Conservation (phyloP, 2,888 invertebrate genomes). For the Acanthoscelides obtectus region DNA sequence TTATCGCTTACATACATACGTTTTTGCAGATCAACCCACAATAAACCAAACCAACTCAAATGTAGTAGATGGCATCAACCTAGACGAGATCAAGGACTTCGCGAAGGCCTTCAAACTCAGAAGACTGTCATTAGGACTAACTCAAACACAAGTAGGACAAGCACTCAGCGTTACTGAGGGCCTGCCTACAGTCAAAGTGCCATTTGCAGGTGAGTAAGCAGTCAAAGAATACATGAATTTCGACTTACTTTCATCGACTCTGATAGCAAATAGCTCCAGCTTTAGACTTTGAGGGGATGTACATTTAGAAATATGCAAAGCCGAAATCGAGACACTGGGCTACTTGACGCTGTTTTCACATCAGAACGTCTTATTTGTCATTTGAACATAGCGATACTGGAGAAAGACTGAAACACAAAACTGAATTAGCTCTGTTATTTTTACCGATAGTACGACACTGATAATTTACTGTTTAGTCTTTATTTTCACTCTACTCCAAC, state of each 20-base stretch:
- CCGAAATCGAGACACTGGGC: no score
- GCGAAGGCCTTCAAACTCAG: constrained; percentile 95
- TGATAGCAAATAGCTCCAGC: background rate
- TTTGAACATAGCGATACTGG: no score
- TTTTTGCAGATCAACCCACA: constrained; percentile 74
- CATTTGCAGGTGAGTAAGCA: constrained; percentile 83
- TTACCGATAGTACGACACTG: no score
- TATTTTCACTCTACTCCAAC: no score
- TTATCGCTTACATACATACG: no score
- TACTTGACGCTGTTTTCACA: no score
- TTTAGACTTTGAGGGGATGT: no score
- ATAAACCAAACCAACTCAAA: constrained; percentile 92
- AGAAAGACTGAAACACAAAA: no score
- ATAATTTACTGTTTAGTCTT: no score
- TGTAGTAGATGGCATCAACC: constrained; percentile 92
- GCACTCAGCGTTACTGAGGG: constrained; percentile 95
- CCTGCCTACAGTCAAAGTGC: constrained; percentile 99
- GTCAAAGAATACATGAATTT: background rate
- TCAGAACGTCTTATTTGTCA: no score
- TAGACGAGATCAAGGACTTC: constrained; percentile 98
- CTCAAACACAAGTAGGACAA: constrained; percentile 97
- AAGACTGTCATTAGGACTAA: constrained; percentile 87
- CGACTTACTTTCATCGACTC: background rate
- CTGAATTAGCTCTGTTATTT: no score
- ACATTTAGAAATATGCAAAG: no score